Evolutionary conservation across 2,797 vertebrate genomes (phyloP).

Genomic region (Poeciliopsis turneri): DNA sequence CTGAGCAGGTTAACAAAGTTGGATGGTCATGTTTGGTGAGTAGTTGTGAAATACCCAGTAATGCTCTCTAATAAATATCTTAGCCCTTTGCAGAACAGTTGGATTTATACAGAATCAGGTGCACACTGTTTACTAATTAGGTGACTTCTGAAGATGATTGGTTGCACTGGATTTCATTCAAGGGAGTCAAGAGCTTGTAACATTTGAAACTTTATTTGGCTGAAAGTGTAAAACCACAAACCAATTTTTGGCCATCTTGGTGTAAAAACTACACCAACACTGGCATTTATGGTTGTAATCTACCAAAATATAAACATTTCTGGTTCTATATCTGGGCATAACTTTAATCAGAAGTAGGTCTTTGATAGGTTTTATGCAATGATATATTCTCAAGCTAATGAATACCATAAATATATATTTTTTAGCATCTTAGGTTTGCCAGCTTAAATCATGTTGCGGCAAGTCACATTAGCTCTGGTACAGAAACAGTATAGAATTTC

Average conservation of each 20-base stretch:
- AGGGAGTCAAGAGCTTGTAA: not conserved
- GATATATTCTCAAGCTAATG: conserved; percentile 30
- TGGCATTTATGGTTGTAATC: not conserved
- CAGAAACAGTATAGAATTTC: conserved; percentile 2
- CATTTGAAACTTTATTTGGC: not conserved
- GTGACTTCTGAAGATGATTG: not conserved
- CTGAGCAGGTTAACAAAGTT: not conserved
- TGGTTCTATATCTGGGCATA: not conserved
- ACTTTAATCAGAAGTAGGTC: not conserved
- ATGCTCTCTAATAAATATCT: too few species aligned
- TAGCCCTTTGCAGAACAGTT: too few species aligned
- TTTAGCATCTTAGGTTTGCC: conserved; percentile 30
- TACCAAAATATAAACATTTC: not conserved
- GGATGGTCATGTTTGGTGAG: not conserved
- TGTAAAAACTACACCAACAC: not conserved
- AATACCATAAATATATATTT: conserved; percentile 36
- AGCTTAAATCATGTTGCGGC: conserved; percentile 33
- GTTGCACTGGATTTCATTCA: not conserved
- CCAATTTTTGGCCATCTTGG: not conserved
- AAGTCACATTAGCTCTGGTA: conserved; percentile 28
- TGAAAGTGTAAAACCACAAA: not conserved
- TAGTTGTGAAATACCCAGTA: not conserved
- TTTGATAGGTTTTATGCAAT: conserved; percentile 1
- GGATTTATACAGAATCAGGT: not conserved
- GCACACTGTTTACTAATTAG: not conserved